phyloP scores from a whole-genome alignment of 1,140 invertebrate species.

The Trichonephila clavipes region DNA sequence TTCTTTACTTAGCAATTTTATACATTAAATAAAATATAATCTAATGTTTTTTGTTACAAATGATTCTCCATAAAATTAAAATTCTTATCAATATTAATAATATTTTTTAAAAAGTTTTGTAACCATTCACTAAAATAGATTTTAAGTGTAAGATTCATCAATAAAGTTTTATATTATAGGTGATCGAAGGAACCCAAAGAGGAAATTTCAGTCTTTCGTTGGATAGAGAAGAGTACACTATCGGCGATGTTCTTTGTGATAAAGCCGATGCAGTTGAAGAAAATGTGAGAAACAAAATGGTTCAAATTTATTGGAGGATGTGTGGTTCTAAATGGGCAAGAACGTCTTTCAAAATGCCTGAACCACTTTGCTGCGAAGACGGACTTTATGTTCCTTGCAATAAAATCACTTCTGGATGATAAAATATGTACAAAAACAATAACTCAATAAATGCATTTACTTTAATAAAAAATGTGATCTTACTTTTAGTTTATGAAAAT shows the following conservation, averaged over 20 bases:
- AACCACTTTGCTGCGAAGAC: slow-evolving; percentile 63
- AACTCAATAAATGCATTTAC: background rate
- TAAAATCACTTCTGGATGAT: background rate
- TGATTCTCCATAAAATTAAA: too few relatives aligned
- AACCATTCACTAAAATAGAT: too few relatives aligned
- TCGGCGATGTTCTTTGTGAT: slow-evolving; percentile 66
- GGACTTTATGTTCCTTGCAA: slow-evolving; percentile 69
- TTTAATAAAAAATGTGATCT: background rate
- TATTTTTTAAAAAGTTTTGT: too few relatives aligned
- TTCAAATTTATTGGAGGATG: slow-evolving; percentile 61
- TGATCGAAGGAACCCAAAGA: slow-evolving; percentile 26
- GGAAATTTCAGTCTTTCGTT: slow-evolving; percentile 58
- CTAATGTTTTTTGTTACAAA: too few relatives aligned
- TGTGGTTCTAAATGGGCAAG: slow-evolving; percentile 48
- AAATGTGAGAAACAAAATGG: slow-evolving; percentile 58
- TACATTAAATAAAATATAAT: too few relatives aligned
- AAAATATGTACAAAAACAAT: background rate
- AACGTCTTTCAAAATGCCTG: slow-evolving; percentile 58
- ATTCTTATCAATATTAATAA: too few relatives aligned
- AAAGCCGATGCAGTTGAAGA: slow-evolving; percentile 68
- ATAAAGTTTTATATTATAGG: slow-evolving; percentile 12
- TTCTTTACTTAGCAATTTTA: too few relatives aligned
- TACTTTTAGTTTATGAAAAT: too few relatives aligned
- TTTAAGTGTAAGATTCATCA: too few relatives aligned
- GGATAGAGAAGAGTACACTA: slow-evolving; percentile 54